Evolutionary conservation across 2,888 invertebrate genomes (phyloP).

Genomic region (Tetranychus piercei): DNA sequence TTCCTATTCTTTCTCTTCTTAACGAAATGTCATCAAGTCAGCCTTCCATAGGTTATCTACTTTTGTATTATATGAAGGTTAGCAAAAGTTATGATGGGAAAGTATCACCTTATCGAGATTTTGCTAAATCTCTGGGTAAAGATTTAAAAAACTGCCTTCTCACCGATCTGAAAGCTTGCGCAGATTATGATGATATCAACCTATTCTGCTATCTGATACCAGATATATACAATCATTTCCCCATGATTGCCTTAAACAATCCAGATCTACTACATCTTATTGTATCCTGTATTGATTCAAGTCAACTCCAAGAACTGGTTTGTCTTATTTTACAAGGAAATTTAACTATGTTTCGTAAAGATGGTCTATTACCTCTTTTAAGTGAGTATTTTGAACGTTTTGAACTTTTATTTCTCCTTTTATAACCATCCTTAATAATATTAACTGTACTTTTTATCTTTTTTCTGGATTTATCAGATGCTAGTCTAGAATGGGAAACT

Average conservation of each 20-base stretch:
- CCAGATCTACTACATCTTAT: slow-evolving; percentile 68
- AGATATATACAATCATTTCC: slow-evolving; percentile 74
- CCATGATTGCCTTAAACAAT: slow-evolving; percentile 67
- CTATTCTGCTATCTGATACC: slow-evolving; percentile 80
- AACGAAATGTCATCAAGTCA: slow-evolving; percentile 55
- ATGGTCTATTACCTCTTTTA: slow-evolving; percentile 35
- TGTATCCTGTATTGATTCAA: slow-evolving; percentile 71
- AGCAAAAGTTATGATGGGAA: slow-evolving; percentile 48
- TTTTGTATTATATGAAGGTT: slow-evolving; percentile 71
- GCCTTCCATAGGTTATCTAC: slow-evolving; percentile 58
- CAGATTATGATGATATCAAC: slow-evolving; percentile 59
- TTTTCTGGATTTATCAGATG: slow-evolving; percentile 22
- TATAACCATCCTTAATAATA: background rate
- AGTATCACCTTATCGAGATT: slow-evolving; percentile 63
- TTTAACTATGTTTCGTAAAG: slow-evolving; percentile 38
- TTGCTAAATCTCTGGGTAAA: slow-evolving; percentile 41
- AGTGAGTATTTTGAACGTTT: slow-evolving; percentile 30
- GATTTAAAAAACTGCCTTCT: slow-evolving; percentile 41
- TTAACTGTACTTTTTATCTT: too few relatives aligned
- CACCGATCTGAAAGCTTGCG: slow-evolving; percentile 66
- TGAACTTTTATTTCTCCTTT: background rate
- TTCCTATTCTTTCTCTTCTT: slow-evolving; percentile 56
- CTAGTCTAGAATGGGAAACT: slow-evolving; percentile 68
- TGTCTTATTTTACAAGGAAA: slow-evolving; percentile 77
- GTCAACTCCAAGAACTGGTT: slow-evolving; percentile 61